Base-by-base conservation (phyloP, 1,140 invertebrate species). In the Drusus annulatus region DNA sequence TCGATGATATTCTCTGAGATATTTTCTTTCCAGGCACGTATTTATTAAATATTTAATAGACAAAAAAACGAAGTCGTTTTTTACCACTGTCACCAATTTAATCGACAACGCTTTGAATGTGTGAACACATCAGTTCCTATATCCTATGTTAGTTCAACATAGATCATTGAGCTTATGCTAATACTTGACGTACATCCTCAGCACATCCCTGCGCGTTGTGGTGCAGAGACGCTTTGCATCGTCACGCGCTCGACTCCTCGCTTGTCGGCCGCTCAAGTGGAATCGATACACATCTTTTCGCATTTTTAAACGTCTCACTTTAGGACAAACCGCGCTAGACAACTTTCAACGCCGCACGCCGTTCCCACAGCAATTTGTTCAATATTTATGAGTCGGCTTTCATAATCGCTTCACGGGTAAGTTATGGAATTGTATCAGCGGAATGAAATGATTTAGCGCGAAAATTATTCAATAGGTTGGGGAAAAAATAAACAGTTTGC, bases 351-450 rank as follows among this genome's bases (percentile, higher is more conserved):
- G 54, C 23, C 36, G 23, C 23, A 23, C n/a, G 60, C 76, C 28
- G 62, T 69, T 80, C 81, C 73, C 81, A 82, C 81, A 82, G 69
- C 69, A 68, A 77, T 69, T 76, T 36, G 74, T 19, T 77, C 60
- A 56, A 80, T 80, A 78, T 81, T 81, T 81, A 81, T 81, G 58
- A 54, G 25, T 16, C 69, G 58, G 52, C 76, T 81, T 81, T 81
- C 80, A 77, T 77, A 79, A 65, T 31, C 63, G 73, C 63, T n/a
- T 45, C 36, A 45, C 19, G 25, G 71, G 79, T 81, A 78, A 78
- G 50, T 81, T 81, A 79, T 81, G 77, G 80, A 79, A 81, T 68
- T 76, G 73, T 81, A 81, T 45, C 80, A 71, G 50, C n/a, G 75
- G 31, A 56, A 60, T 60, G 73, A 73, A 73, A 73, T 56, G 52